Base-by-base conservation (phyloP, 2,113 vertebrate genomes). In the Sphyrna mokarran region DNA sequence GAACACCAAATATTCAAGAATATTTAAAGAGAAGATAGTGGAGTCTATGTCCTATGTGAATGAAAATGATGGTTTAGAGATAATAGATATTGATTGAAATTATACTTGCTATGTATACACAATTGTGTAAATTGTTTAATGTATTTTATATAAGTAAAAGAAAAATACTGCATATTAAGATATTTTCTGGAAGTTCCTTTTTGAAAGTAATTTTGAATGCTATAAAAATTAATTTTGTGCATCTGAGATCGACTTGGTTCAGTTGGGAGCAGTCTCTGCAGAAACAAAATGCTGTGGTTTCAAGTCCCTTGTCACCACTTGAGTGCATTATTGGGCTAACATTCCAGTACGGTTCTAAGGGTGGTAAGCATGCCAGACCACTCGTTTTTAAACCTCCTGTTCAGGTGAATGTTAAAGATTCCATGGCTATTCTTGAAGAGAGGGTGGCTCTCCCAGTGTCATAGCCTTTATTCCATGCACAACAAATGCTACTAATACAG, bases 1-100 rank as follows among this genome's bases (percentile, higher is more conserved):
- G 11, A 95, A 95, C 40, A 54, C 3, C 1, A 40, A 95, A 16
- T 72, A 48, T 72, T n/a, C 94, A 29, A 40, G 63, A 29, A 22
- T 43, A 95, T 72, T 69, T 72, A 37, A 23, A 48, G 68, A 72
- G 40, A 95, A 95, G 94, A 18, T 33, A 40, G 22, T 95, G 94
- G 68, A 95, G 72, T 33, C 94, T 18, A 69, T 48, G 23, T 72
- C 94, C 94, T 95, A 95, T 14, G 66, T 95, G 26, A 95, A 95
- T 70, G 94, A 95, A 95, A 95, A 95, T 70, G 94, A 95, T 72
- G 94, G 94, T 9, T 72, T 95, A 72, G 68, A 95, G 40, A 16
- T 95, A 72, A 72, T 72, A 95, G 94, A 95, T 72, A 43, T 95
- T 72, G 94, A 95, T 54, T 95, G 33, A 48, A 95, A 76, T 72